phyloP scores from a whole-genome alignment of 2,113 vertebrate species.

The Picathartes gymnocephalus region DNA sequence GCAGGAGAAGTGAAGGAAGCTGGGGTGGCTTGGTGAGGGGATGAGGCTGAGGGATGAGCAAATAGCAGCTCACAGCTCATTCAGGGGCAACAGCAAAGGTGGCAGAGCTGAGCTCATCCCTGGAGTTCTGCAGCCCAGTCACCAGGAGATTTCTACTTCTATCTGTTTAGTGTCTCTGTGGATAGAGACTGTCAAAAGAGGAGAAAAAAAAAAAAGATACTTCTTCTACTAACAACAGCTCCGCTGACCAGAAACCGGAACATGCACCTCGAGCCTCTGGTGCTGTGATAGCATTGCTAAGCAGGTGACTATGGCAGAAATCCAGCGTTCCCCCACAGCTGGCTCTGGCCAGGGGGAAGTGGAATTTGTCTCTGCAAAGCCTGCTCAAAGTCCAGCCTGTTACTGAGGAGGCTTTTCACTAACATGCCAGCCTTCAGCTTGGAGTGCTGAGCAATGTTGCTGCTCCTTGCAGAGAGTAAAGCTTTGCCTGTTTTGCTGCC shows the following conservation, averaged over 20 bases:
- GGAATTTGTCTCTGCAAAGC: slow-evolving; percentile 29
- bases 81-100: neutral
- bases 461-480: neutral
- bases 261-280: rapidly evolving
- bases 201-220: rapidly evolving
- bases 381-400: slow-evolving; percentile 25
- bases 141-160: neutral
- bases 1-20: neutral
- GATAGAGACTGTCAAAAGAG: neutral
- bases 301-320: neutral
- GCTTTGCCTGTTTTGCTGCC: slow-evolving; percentile 3
- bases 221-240: neutral
- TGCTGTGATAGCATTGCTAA: neutral
- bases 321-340: neutral
- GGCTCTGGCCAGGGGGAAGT: neutral
- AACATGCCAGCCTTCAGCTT: neutral
- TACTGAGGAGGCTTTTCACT: neutral
- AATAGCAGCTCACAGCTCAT: neutral
- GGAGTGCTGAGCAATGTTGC: neutral
- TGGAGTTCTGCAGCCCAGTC: neutral
- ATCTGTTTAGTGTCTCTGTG: neutral
- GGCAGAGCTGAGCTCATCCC: neutral
- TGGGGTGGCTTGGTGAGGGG: neutral
- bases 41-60: neutral
- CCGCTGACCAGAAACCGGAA: neutral